These are phyloP conservation scores for Euglossa dilemma DNA, from an alignment of 1,140 invertebrate species.

Conservation along the genomic window DNA sequence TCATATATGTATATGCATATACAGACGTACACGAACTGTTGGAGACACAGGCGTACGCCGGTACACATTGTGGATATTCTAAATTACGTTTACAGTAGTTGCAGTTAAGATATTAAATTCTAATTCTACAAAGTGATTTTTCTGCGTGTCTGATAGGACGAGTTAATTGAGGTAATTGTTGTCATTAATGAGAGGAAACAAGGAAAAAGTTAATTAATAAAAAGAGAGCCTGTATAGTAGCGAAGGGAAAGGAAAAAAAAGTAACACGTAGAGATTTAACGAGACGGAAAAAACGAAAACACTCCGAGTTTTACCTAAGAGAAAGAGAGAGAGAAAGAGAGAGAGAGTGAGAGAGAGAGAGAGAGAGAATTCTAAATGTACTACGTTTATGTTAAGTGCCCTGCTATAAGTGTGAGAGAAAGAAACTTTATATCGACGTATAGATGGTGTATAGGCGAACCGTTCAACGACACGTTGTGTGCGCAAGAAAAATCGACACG, in stretches of 20 bases:
- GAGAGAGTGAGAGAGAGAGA: conserved; percentile 30
- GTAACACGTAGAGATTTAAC: conserved; percentile 37
- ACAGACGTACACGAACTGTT: conserved; percentile 23
- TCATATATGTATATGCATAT: conserved; percentile 34
- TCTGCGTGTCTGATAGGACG: conserved; percentile 55
- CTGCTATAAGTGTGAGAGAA: conserved; percentile 43
- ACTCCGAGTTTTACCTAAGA: conserved; percentile 55
- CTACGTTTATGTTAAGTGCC: conserved; percentile 61
- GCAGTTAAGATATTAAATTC: conserved; percentile 66
- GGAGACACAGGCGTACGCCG: neutral
- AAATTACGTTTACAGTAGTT: conserved; percentile 73
- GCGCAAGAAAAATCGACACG: conserved; percentile 39
- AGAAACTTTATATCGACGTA: conserved; percentile 34
- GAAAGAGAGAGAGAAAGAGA: conserved; percentile 11
- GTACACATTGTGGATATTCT: conserved; percentile 64
- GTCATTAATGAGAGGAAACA: conserved; percentile 5
- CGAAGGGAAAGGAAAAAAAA: neutral
- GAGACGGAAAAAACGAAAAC: conserved; percentile 12
- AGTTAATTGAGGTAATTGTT: conserved; percentile 20
- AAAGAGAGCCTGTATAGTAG: conserved; percentile 52
- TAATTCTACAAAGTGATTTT: conserved; percentile 65
- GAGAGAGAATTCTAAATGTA: conserved; percentile 65
- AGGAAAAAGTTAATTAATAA: conserved; percentile 2
- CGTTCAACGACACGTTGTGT: conserved; percentile 33
- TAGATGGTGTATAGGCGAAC: conserved; percentile 6